Conservation (phyloP, 2,888 invertebrate genomes). For the Dryocosmus kuriphilus region DNA sequence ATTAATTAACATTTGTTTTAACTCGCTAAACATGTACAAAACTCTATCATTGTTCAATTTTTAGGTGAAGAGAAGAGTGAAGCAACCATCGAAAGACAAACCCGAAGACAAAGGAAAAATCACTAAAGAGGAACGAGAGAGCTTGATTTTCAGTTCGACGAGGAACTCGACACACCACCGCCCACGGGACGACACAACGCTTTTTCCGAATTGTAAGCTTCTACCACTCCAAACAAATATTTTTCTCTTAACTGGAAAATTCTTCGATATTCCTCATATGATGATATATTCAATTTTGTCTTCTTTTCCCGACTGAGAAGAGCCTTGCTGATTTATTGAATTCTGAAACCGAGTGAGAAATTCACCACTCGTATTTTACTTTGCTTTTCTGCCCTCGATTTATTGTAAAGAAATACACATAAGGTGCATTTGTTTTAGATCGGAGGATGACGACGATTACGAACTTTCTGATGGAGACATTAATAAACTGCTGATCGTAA, state of each 20-base stretch:
- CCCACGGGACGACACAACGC: constrained; percentile 90
- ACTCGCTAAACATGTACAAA: constrained; percentile 17
- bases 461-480: constrained; percentile 96
- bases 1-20: constrained; percentile 24
- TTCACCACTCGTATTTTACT: constrained; percentile 42
- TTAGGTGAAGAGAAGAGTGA: constrained; percentile 77
- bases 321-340: constrained; percentile 46
- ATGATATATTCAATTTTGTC: constrained; percentile 66
- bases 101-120: constrained; percentile 62
- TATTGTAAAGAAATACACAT: constrained; percentile 5
- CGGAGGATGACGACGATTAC: constrained; percentile 89
- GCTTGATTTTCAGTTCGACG: constrained; percentile 97
- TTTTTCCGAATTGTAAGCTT: constrained; percentile 86
- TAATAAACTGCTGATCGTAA: constrained; percentile 96
- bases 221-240: constrained; percentile 8
- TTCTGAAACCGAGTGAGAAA: constrained; percentile 48
- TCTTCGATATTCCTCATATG: constrained; percentile 46
- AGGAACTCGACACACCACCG: constrained; percentile 89
- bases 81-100: constrained; percentile 72
- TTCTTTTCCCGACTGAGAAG: constrained; percentile 72
- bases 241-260: constrained; percentile 27
- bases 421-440: constrained; percentile 77
- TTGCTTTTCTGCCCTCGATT: not conserved
- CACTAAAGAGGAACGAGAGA: constrained; percentile 84
- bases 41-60: constrained; percentile 5